Evolutionary conservation across 1,140 invertebrate species (phyloP).

Genomic region (Drosophila lacteicornis): DNA sequence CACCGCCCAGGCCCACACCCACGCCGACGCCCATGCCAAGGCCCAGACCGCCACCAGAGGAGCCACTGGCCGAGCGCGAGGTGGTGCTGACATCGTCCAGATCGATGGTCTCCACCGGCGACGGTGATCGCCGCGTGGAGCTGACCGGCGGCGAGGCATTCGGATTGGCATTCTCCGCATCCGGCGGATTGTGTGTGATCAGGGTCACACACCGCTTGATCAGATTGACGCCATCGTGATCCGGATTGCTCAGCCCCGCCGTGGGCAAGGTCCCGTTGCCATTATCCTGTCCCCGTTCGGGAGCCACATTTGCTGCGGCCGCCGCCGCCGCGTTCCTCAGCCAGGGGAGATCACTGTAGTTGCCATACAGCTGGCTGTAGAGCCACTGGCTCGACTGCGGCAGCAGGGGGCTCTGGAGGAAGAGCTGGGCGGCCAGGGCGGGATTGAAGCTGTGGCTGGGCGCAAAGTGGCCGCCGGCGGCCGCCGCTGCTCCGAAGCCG

Average conservation of each 20-base stretch:
- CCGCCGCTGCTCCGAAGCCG: constrained; percentile 79
- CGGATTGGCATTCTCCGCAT: constrained; percentile 78
- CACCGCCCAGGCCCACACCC: constrained; percentile 33
- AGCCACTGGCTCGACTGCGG: constrained; percentile 91
- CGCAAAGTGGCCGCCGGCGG: constrained; percentile 61
- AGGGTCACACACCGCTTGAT: constrained; percentile 80
- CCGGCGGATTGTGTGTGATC: constrained; percentile 78
- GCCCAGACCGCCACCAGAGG: constrained; percentile 17
- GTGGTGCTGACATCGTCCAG: constrained; percentile 81
- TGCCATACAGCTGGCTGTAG: constrained; percentile 89
- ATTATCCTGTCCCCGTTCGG: constrained; percentile 1
- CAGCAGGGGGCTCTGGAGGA: constrained; percentile 89
- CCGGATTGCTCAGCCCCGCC: constrained; percentile 1
- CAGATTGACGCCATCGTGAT: constrained; percentile 70
- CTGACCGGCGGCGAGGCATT: constrained; percentile 82
- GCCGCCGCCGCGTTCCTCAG: constrained; percentile 75
- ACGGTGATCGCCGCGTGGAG: constrained; percentile 76
- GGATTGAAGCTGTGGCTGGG: constrained; percentile 87
- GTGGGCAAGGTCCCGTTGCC: neutral
- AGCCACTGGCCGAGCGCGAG: constrained; percentile 69
- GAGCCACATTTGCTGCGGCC: constrained; percentile 17
- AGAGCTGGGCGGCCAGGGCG: constrained; percentile 89
- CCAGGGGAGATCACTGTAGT: constrained; percentile 88
- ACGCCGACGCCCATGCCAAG: constrained; percentile 7
- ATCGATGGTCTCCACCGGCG: constrained; percentile 81